Evolutionary conservation across 2,797 vertebrate species (phyloP), one percentile per base, ranked within the genome.

Genomic region (Chelonia mydas): DNA sequence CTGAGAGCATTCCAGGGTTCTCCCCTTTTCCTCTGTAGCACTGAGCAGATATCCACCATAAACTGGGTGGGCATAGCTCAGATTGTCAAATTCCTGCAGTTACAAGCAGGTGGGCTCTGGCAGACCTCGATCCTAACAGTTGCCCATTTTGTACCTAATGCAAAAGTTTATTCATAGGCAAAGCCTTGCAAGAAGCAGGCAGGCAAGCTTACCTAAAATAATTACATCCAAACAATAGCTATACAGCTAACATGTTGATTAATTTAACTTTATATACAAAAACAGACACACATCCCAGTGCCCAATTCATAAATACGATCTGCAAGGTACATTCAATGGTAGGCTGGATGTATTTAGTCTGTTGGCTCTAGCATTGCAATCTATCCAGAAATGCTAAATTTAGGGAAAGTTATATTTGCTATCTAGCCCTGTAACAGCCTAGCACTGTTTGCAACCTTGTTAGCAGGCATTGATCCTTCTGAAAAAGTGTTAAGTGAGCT

Each of bases 161-260:
- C 4, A 10, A 28, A 11, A 12, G 51, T 94, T 86, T 88, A 47
- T 91, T 90, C 68, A 93, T 59, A 59, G 61, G 74, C 89, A 95
- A 65, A 33, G 91, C 96, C 85, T 95, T 91, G 84, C 50, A 94
- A 94, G 76, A 86, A 85, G 54, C 15, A 95, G 94, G 91, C 84
- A 95, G 90, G 57, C 55, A 84, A 95, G 95, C 93, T 94, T 91
- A 94, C 51, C 74, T 61, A 93, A 94, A 37, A 89, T 77, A 97
- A 90, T 97, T 97, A 97, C 94, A 93, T 89, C 41, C 59, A 82
- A 97, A 95, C 78, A 92, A 97, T 95, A 97, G 90, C 79, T 91
- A 54, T 95, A 87, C 0, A 96, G 78, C 1, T 9, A 97, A 87
- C 2, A 6, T 91, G 84, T 84, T 84, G 82, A 93, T 83, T 94